Evolutionary conservation across 2,888 invertebrate species (phyloP).

Genomic region (Platynereis dumerilii): DNA sequence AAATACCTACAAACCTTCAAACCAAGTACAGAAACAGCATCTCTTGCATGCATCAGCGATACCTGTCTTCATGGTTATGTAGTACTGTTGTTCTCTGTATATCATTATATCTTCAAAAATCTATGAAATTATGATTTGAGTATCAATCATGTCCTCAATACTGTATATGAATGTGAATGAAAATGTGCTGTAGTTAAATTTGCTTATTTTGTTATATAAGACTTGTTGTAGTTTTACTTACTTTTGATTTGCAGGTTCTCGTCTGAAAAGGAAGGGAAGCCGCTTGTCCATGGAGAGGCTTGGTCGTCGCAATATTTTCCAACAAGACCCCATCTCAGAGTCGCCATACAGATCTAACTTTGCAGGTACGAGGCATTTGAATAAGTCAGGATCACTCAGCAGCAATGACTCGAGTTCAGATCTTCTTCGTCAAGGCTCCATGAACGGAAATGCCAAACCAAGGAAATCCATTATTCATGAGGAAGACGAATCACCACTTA

Average conservation of each 20-base stretch:
- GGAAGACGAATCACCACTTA: slow-evolving; percentile 12
- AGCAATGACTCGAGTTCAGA: slow-evolving; percentile 13
- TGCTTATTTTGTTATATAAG: background rate
- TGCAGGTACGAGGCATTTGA: background rate
- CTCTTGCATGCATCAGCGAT: too few relatives aligned
- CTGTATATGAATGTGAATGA: background rate
- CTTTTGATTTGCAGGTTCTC: slow-evolving; percentile 10
- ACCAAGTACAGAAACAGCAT: too few relatives aligned
- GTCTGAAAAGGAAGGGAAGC: slow-evolving; percentile 32
- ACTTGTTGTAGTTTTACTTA: background rate
- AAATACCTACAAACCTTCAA: too few relatives aligned
- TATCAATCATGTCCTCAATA: too few relatives aligned
- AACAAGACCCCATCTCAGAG: background rate
- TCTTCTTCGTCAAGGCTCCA: slow-evolving; percentile 9
- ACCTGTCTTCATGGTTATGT: too few relatives aligned
- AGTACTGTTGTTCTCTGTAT: too few relatives aligned
- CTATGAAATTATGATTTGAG: too few relatives aligned
- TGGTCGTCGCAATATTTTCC: background rate
- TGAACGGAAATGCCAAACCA: background rate
- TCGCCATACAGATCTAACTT: background rate
- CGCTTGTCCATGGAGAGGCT: slow-evolving; percentile 46
- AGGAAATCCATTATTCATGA: slow-evolving; percentile 10
- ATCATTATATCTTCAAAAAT: too few relatives aligned
- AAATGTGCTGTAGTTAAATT: background rate
- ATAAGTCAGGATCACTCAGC: slow-evolving; percentile 9